Percentiles rank a stretch among this genome's conserved stretches.
phyloP scores from a whole-genome alignment of 2,797 vertebrate genomes.

The Echeneis naucrates region DNA sequence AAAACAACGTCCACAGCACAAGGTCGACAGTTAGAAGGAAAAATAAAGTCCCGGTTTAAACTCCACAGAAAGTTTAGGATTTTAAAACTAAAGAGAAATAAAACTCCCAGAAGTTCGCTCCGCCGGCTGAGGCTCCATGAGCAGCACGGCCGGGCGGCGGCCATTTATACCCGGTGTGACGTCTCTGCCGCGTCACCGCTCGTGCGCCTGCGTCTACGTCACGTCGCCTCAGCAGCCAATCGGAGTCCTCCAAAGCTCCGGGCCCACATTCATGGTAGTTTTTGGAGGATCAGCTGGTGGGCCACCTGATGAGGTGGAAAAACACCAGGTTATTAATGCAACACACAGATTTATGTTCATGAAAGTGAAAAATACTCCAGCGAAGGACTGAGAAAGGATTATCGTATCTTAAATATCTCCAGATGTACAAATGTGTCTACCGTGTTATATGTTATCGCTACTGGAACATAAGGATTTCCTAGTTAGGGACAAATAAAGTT shows the following conservation, averaged over 20 bases:
- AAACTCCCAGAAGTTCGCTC: background rate
- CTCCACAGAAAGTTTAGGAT: background rate
- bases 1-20: no score
- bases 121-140: background rate
- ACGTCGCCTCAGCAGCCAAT: constrained; percentile 43
- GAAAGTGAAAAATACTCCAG: no score
- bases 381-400: no score
- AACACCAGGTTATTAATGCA: constrained; percentile 19
- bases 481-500: no score
- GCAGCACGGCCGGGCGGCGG: rapidly evolving
- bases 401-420: no score
- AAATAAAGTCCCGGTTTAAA: no score
- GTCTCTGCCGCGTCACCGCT: constrained; percentile 37
- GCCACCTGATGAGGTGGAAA: constrained; percentile 50
- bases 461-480: no score
- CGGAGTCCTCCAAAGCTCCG: background rate
- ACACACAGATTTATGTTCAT: no score
- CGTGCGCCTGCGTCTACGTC: constrained; percentile 25
- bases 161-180: constrained; percentile 17
- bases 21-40: no score
- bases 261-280: constrained; percentile 36
- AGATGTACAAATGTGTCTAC: no score
- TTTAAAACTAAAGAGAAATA: background rate
- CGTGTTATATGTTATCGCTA: no score
- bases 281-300: background rate